phyloP scores from a whole-genome alignment of 1,140 invertebrate species.

The Polypedilum vanderplanki region DNA sequence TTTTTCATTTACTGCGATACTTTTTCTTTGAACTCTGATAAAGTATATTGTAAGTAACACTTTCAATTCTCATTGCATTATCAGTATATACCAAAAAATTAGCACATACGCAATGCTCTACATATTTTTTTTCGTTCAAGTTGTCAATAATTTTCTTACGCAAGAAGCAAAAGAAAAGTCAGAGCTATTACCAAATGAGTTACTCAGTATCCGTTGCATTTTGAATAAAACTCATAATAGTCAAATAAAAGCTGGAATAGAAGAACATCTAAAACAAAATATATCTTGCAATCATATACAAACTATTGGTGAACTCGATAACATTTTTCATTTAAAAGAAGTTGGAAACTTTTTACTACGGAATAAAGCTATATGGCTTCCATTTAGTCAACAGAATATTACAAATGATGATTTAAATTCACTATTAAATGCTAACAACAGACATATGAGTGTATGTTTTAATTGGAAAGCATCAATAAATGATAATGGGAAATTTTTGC shows the following conservation, averaged over 20 bases:
- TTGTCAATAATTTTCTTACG: constrained; percentile 37
- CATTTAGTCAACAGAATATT: constrained; percentile 37
- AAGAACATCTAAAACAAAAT: background rate
- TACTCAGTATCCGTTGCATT: constrained; percentile 3
- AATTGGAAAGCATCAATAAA: constrained; percentile 38
- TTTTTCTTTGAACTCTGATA: constrained; percentile 36
- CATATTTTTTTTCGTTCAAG: constrained; percentile 32
- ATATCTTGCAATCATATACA: background rate
- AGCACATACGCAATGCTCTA: no score
- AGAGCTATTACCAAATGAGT: constrained; percentile 25
- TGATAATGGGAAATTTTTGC: constrained; percentile 33
- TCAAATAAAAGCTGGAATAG: background rate
- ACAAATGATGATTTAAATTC: constrained; percentile 42
- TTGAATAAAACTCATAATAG: background rate
- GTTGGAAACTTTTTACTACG: constrained; percentile 40
- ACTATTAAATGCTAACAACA: constrained; percentile 35
- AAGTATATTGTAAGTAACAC: constrained; percentile 37
- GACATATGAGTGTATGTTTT: constrained; percentile 39
- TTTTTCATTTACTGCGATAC: constrained; percentile 39
- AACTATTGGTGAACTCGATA: background rate
- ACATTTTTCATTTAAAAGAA: constrained; percentile 30
- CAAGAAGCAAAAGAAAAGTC: background rate
- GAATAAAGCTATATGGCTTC: constrained; percentile 38
- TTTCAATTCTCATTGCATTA: constrained; percentile 4
- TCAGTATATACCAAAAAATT: background rate